A percentile compares a stretch with the other conserved stretches of the same genome.
Conservation (phyloP, 92 coral and sea anemone species). For the Umimayanthus chanpuru region DNA sequence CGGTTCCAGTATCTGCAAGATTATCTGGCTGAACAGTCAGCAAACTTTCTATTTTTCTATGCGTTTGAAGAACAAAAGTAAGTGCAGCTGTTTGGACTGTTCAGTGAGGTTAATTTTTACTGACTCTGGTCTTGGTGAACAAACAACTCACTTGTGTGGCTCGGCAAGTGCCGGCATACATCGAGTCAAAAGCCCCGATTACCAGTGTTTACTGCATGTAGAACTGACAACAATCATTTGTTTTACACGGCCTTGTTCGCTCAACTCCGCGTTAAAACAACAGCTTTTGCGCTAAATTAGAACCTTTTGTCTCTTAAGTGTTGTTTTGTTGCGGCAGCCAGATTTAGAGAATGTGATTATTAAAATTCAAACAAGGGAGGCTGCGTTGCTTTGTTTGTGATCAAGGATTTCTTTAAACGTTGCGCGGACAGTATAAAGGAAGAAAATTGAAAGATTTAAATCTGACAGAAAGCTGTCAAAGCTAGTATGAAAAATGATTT, state of each 20-base stretch:
- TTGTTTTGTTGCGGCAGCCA: constrained; percentile 2
- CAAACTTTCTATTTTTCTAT: no score
- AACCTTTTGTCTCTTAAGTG: neutral
- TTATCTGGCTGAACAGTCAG: no score
- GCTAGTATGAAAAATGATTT: neutral
- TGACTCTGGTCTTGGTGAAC: neutral
- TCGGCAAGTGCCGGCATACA: neutral
- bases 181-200: constrained; percentile 4
- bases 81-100: neutral
- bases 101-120: neutral
- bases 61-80: neutral
- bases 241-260: neutral
- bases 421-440: neutral
- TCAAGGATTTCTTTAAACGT: neutral
- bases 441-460: no score
- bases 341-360: neutral
- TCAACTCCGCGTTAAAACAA: constrained; percentile 27
- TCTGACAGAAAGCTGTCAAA: neutral
- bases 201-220: neutral
- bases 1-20: no score
- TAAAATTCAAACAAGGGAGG: neutral
- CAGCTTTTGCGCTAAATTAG: neutral
- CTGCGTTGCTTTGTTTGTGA: neutral
- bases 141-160: neutral
- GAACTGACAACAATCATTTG: neutral